A percentile compares a stretch with the other conserved stretches of the same genome.
Evolutionary conservation across 2,888 invertebrate genomes (phyloP).

Genomic region (Xylophagus ater): DNA sequence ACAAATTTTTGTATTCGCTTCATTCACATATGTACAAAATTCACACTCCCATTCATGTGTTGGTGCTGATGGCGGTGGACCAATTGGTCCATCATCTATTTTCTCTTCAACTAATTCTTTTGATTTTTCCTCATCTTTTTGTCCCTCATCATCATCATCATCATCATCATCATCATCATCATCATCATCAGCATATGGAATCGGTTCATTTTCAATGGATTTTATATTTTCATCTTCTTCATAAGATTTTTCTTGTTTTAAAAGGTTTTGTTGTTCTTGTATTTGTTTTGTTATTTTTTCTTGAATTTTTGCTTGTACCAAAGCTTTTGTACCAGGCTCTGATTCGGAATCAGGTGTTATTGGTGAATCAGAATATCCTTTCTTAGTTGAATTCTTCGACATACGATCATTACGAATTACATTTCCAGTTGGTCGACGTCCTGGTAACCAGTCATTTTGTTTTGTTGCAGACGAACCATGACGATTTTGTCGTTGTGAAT

Average conservation of each 20-base stretch:
- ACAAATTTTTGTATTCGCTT: conserved; percentile 66
- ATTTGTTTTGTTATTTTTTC: conserved; percentile 28
- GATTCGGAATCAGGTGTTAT: conserved; percentile 34
- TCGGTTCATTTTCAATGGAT: conserved; percentile 18
- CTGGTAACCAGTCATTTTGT: conserved; percentile 31
- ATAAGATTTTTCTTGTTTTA: conserved; percentile 15
- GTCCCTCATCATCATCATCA: conserved; percentile 16
- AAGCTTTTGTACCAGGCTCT: conserved; percentile 28
- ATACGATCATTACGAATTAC: conserved; percentile 14
- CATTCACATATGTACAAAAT: conserved; percentile 82
- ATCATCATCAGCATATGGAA: conserved; percentile 12
- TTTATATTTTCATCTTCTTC: conserved; percentile 17
- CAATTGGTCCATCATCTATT: conserved; percentile 24
- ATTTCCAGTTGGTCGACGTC: conserved; percentile 21
- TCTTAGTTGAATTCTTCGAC: conserved; percentile 19
- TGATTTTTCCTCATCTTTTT: conserved; percentile 14
- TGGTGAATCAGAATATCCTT: conserved; percentile 30
- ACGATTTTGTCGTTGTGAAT: conserved; percentile 20
- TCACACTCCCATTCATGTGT: conserved; percentile 71
- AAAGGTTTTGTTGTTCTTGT: conserved; percentile 18
- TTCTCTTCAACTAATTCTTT: conserved; percentile 18
- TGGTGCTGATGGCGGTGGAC: conserved; percentile 44
- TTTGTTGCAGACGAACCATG: conserved; percentile 26
- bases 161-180: conserved; percentile 1
- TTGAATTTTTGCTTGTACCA: conserved; percentile 39